Conservation (phyloP, 2,888 invertebrate genomes). For the Dynastes hyllus region DNA sequence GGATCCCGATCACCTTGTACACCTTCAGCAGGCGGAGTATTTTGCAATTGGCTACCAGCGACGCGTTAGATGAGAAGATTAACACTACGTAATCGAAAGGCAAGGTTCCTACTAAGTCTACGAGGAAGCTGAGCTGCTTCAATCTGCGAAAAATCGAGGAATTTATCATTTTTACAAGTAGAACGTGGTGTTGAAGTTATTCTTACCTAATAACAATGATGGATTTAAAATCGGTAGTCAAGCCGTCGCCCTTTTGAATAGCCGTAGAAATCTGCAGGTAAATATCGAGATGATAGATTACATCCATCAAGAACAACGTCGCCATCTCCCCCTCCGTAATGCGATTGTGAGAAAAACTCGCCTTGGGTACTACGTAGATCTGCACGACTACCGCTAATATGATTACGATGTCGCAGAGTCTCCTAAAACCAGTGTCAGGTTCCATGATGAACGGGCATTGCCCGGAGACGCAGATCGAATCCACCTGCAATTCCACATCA, state of each 20-base stretch:
- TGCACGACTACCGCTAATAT: conserved; percentile 43
- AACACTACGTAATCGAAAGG: conserved; percentile 48
- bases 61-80: not conserved
- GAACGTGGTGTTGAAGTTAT: not conserved
- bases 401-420: conserved; percentile 47
- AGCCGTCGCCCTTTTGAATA: conserved; percentile 29
- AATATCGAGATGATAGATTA: conserved; percentile 49
- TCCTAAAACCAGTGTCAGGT: conserved; percentile 69
- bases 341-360: conserved; percentile 37
- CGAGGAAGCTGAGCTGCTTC: conserved; percentile 42
- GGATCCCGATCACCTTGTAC: conserved; percentile 49
- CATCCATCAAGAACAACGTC: conserved; percentile 45
- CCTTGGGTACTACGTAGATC: conserved; percentile 43
- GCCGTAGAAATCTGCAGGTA: conserved; percentile 51
- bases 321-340: conserved; percentile 32
- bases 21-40: conserved; percentile 50
- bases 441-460: conserved; percentile 73
- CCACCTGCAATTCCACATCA: conserved; percentile 47
- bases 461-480: conserved; percentile 66
- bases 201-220: conserved; percentile 42
- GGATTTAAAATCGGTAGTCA: conserved; percentile 46
- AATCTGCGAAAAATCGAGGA: conserved; percentile 1
- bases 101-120: conserved; percentile 45
- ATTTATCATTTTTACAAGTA: too few species aligned
- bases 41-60: conserved; percentile 32